These are phyloP conservation scores for Cacatua alba DNA, from an alignment of 2,113 vertebrate genomes.

Conservation along the genomic window DNA sequence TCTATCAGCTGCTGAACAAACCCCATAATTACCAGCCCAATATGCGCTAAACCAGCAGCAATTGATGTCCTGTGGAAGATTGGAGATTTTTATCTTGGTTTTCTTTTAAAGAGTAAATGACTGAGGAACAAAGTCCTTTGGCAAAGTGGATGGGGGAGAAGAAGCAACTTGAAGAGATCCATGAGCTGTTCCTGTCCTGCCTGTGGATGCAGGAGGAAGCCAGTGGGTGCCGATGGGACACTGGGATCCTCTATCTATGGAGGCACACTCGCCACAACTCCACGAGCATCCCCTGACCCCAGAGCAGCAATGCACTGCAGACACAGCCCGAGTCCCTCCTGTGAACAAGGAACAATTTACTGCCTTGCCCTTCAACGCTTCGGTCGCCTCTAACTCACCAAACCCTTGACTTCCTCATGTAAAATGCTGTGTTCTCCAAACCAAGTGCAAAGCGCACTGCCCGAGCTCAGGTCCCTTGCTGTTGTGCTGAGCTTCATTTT, in stretches of 20 bases:
- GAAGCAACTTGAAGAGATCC: background rate
- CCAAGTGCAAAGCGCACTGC: background rate
- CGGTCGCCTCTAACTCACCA: background rate
- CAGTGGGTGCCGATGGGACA: background rate
- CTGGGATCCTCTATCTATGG: background rate
- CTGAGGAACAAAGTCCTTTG: background rate
- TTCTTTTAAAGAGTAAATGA: background rate
- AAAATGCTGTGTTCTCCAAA: background rate
- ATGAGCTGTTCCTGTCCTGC: background rate
- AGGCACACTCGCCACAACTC: background rate
- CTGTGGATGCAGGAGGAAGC: background rate
- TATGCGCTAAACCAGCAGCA: background rate
- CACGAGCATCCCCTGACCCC: background rate
- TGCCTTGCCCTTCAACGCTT: background rate
- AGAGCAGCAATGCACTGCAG: background rate
- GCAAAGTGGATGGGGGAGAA: background rate
- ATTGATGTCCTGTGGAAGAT: background rate
- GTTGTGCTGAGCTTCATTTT: background rate
- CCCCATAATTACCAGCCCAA: background rate
- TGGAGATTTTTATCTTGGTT: background rate
- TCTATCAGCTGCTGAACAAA: background rate
- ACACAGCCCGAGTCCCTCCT: accelerated
- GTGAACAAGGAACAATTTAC: background rate
- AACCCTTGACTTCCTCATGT: background rate
- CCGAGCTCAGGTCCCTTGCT: background rate